Conservation (phyloP, 2,888 invertebrate genomes). For the Dryococelus australis region DNA sequence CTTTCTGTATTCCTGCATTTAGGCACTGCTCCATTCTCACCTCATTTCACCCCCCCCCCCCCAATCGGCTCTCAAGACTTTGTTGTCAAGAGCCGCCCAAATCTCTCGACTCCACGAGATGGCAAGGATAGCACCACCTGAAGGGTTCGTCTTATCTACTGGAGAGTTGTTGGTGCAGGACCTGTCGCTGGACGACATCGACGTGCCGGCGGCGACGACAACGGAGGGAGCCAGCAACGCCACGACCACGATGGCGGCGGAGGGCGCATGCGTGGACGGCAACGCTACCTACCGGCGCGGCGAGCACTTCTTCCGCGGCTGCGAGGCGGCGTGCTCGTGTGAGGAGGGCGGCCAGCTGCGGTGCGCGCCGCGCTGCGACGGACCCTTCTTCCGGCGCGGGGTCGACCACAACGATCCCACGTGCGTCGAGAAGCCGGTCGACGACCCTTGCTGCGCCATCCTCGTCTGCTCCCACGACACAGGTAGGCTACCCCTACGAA, state of each 20-base stretch:
- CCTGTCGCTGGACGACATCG: constrained; percentile 44
- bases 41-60: too few species aligned
- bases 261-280: constrained; percentile 27
- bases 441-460: constrained; percentile 75
- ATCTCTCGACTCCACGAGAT: not conserved
- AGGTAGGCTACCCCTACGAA: constrained; percentile 54
- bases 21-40: too few species aligned
- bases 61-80: not conserved
- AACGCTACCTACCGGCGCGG: constrained; percentile 57
- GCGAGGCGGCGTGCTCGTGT: constrained; percentile 81
- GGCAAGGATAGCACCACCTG: not conserved
- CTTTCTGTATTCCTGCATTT: too few species aligned
- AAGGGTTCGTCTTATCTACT: too few species aligned
- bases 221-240: not conserved
- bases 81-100: too few species aligned
- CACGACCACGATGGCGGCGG: not conserved
- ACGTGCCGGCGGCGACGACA: constrained; percentile 30
- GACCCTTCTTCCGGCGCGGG: constrained; percentile 74
- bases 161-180: constrained; percentile 39
- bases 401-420: constrained; percentile 69
- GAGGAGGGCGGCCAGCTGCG: constrained; percentile 67
- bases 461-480: constrained; percentile 73
- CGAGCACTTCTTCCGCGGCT: constrained; percentile 74
- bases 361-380: constrained; percentile 76
- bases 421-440: constrained; percentile 74